Base-by-base conservation (phyloP, 2,888 invertebrate species). In the Cheilosia pagana region DNA sequence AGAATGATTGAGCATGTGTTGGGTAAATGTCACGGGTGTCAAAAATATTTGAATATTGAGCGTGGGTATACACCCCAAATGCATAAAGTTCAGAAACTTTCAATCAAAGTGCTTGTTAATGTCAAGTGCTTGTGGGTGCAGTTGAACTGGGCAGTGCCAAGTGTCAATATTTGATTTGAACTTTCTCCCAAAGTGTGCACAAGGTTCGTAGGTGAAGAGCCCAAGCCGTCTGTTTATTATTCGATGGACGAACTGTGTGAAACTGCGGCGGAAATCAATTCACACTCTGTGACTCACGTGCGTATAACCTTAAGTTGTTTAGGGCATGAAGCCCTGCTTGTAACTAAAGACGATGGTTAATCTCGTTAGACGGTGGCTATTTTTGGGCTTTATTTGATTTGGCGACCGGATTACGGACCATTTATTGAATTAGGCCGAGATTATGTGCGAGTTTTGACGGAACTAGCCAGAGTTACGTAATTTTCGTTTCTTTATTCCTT, bases 131-230 rank as follows among this genome's bases (percentile, higher is more conserved):
- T 55, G 39, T 50, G 35, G 10, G 23, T 48, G 21, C 25, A 14
- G 2, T 19, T 45, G n/a, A 45, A 45, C 19, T 45, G 39, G 28
- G 57, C 48, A 28, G 48, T 16, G 45, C n/a, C 41, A 71, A 28
- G 60, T 70, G 75, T 39, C 70, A 70, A 70, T 70, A 70, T 81
- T 74, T 74, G 55, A 62, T n/a, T n/a, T 75, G 55, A 68, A 75
- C 68, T 75, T 81, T 70, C 63, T 70, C 70, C 45, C 45, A 52
- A n/a, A 62, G 48, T 31, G 28, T 57, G 31, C 55, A 23, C 23
- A 21, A 53, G 43, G 59, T 67, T 60, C 48, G 52, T n/a, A 41
- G 72, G 67, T 48, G 53, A 62, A 62, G 19, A 35, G 50, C 21
- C 50, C 4, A 8, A 19, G 62, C 41, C 14, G 35, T 53, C 25